Percentiles rank a stretch among this genome's conserved stretches.
Evolutionary conservation across 2,888 invertebrate species (phyloP).

Genomic region (Drosophila niveifrons): DNA sequence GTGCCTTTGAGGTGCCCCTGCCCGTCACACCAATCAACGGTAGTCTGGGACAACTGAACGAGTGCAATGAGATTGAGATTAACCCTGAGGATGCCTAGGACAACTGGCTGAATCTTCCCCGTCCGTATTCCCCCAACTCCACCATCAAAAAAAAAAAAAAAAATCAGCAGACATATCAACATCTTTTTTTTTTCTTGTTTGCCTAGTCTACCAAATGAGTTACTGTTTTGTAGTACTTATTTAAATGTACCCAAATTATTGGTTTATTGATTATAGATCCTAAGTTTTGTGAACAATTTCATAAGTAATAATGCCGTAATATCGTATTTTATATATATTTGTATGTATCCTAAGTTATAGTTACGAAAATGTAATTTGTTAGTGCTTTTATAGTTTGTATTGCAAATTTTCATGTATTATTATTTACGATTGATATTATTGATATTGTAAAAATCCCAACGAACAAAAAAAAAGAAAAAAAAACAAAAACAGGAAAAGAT

Average conservation of each 20-base stretch:
- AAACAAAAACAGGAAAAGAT: neutral
- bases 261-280: neutral
- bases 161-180: constrained; percentile 24
- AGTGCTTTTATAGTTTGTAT: constrained; percentile 36
- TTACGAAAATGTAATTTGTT: constrained; percentile 25
- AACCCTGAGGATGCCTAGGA: constrained; percentile 13
- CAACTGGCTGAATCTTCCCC: constrained; percentile 8
- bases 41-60: constrained; percentile 64
- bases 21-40: constrained; percentile 39
- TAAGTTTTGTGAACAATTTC: constrained; percentile 57
- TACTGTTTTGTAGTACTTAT: constrained; percentile 15
- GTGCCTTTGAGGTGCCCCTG: constrained; percentile 60
- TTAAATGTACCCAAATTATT: neutral
- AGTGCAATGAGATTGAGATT: constrained; percentile 45
- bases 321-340: constrained; percentile 9
- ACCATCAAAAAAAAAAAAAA: neutral
- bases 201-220: constrained; percentile 37
- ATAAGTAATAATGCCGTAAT: constrained; percentile 50
- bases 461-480: constrained; percentile 31
- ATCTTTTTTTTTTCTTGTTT: constrained; percentile 6
- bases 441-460: constrained; percentile 39
- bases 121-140: constrained; percentile 15
- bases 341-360: constrained; percentile 17
- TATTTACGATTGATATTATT: constrained; percentile 57
- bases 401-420: constrained; percentile 20